These are phyloP conservation scores for Poeciliopsis retropinna DNA, from an alignment of 2,113 vertebrate genomes.

Conservation along the genomic window DNA sequence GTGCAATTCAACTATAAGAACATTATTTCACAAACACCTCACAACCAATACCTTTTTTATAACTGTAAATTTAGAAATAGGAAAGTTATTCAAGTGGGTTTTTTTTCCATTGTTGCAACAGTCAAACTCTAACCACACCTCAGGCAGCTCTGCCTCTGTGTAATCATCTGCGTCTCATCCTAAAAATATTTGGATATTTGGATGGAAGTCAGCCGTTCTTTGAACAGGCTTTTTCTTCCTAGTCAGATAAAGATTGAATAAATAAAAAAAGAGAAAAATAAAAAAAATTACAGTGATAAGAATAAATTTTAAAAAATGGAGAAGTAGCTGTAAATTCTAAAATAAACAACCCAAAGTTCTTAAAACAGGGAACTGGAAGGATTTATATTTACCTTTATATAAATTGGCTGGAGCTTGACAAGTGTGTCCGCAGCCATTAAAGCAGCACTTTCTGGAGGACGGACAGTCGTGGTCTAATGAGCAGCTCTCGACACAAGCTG, in stretches of 20 bases:
- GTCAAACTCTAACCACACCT: constrained; percentile 10
- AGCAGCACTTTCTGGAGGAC: constrained; percentile 75
- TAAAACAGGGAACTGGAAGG: background rate
- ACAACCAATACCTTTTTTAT: background rate
- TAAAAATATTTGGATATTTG: no score
- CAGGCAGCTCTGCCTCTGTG: background rate
- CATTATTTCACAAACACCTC: background rate
- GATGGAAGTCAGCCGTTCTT: no score
- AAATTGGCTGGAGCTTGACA: constrained; percentile 81
- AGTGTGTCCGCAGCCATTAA: constrained; percentile 76
- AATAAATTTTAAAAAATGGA: no score
- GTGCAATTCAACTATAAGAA: background rate
- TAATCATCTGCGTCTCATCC: background rate
- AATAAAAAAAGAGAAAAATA: no score
- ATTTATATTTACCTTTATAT: constrained; percentile 75
- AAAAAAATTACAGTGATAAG: no score
- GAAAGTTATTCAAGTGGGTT: background rate
- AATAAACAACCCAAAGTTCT: background rate
- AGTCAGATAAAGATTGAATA: no score
- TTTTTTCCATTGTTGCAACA: constrained; percentile 5
- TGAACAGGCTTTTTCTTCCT: no score
- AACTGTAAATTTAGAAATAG: background rate
- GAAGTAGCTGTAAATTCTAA: background rate
- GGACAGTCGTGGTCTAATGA: constrained; percentile 71
- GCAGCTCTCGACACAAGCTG: constrained; percentile 79